Percentiles rank a stretch among this genome's conserved stretches.
phyloP scores from a whole-genome alignment of 2,113 vertebrate species.

The Nothoprocta pentlandii region DNA sequence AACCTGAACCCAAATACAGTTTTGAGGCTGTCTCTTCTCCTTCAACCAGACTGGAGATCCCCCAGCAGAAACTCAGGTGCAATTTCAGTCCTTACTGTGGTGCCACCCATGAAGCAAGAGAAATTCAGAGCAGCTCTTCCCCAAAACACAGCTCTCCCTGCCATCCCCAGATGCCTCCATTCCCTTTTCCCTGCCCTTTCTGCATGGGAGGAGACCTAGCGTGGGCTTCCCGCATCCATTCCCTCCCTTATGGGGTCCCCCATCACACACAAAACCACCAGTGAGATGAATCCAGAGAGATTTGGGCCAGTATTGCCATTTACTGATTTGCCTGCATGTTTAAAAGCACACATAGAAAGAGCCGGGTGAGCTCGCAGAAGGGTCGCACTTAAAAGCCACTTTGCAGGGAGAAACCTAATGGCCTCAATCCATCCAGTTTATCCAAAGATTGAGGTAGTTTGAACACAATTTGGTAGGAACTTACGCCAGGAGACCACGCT shows the following conservation, averaged over 20 bases:
- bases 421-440: constrained; percentile 27
- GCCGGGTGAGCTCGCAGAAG: background rate
- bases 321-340: constrained; percentile 6
- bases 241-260: background rate
- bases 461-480: constrained; percentile 26
- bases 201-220: background rate
- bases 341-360: constrained; percentile 20
- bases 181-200: background rate
- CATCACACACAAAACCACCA: constrained; percentile 22
- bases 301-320: background rate
- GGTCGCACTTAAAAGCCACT: constrained; percentile 49
- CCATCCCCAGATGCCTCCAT: background rate
- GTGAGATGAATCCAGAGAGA: background rate
- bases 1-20: background rate
- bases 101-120: background rate
- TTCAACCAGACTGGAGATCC: background rate
- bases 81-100: background rate
- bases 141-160: accelerated
- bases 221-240: background rate
- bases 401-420: background rate
- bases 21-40: background rate
- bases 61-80: background rate
- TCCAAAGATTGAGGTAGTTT: constrained; percentile 42
- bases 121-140: background rate
- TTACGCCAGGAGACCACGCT: constrained; percentile 5